phyloP scores from a whole-genome alignment of 1,140 invertebrate species.

The Anastatus disparis region DNA sequence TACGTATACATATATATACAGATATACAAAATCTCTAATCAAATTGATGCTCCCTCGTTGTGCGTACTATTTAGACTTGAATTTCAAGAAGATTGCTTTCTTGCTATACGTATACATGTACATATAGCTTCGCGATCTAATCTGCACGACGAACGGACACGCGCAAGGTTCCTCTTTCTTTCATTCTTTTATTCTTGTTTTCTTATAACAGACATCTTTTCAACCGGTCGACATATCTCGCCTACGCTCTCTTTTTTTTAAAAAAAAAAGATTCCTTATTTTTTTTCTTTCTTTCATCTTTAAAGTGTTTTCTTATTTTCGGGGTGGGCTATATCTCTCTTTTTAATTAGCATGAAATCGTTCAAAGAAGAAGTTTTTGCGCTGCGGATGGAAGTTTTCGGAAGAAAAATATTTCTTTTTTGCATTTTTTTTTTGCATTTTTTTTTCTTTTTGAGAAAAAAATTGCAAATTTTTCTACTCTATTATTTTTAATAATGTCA shows the following conservation, averaged over 20 bases:
- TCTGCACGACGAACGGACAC: conserved; percentile 20
- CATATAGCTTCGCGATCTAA: conserved; percentile 24
- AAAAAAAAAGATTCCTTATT: not conserved
- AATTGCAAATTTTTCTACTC: too few species aligned
- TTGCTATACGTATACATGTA: not conserved
- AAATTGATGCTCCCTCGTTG: conserved; percentile 36
- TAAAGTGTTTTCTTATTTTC: too few species aligned
- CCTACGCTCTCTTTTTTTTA: not conserved
- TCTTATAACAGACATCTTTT: not conserved
- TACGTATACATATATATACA: too few species aligned
- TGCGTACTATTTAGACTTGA: conserved; percentile 35
- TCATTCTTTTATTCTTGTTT: conserved; percentile 2
- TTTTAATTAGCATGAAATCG: conserved; percentile 23
- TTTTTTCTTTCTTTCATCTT: not conserved
- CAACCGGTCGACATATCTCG: conserved; percentile 12
- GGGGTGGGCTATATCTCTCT: conserved; percentile 1
- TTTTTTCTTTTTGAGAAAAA: too few species aligned
- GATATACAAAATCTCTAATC: conserved; percentile 38
- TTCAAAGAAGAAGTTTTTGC: too few species aligned
- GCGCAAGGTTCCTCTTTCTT: not conserved
- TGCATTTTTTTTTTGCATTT: too few species aligned
- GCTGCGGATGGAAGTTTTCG: too few species aligned
- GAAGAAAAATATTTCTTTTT: too few species aligned
- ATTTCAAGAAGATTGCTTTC: conserved; percentile 32
- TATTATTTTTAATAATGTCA: too few species aligned